Base-by-base conservation (phyloP, 2,797 vertebrate genomes). In the Vespertilio murinus region DNA sequence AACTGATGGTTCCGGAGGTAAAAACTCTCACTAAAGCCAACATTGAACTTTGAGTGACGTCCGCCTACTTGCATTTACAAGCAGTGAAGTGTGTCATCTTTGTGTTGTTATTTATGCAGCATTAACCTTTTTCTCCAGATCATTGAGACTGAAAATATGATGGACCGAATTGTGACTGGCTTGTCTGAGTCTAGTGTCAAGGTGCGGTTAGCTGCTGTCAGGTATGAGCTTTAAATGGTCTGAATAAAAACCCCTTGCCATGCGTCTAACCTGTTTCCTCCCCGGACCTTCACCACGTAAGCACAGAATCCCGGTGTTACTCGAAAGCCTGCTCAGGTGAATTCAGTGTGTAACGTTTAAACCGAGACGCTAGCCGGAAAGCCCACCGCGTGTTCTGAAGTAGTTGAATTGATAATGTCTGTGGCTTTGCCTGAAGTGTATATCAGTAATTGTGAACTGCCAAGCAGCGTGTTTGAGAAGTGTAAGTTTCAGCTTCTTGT, bases 71-170 rank as follows among this genome's bases (percentile, higher is more conserved):
- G 85, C 79, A 80, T 96, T 97, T 96, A 94, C 95, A 94, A 95
- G 81, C 77, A 94, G 65, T 94, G 88, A 96, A 96, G 70, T 80
- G 8, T 94, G 59, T 93, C 94, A 5, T 3, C 93, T 93, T 75
- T 86, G 2, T 96, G 97, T 93, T 96, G 95, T 97, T 97, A 97
- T 98, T 98, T 96, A 79, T 97, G 87, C 94, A 96, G 88, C 94
- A 95, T 97, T 94, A 88, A 79, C 96, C 95, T 86, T 96, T 97
- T 96, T 94, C 78, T 97, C 42, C 96, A 99, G 99, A 99, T 99
- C 97, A 99, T 99, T 96, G 99, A 99, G 98, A 99, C 99, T 0
- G 99, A 99, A 98, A 99, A 99, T 98, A 99, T 99, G 99, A 99
- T 99, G 99, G 99, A 99, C 98, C 98, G 99, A 91, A 99, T 99